These are phyloP conservation scores for Tenebrio molitor DNA, from an alignment of 1,140 invertebrate species.

Conservation along the genomic window DNA sequence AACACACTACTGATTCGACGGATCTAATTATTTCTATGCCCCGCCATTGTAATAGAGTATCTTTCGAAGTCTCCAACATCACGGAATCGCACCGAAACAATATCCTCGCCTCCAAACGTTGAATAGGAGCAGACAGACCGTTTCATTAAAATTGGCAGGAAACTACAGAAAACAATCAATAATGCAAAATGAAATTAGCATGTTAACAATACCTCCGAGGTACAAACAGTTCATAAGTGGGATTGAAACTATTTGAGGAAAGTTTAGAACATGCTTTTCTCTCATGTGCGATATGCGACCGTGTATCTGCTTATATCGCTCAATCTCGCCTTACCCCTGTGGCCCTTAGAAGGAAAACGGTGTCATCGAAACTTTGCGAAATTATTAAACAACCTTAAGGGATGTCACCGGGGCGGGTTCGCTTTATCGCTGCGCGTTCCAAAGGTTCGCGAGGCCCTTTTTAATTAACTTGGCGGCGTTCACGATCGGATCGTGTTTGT, in stretches of 20 bases:
- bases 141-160: conserved; percentile 33
- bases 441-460: conserved; percentile 1
- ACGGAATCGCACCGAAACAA: conserved; percentile 11
- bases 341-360: conserved; percentile 41
- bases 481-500: background rate
- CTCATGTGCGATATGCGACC: conserved; percentile 33
- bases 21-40: conserved; percentile 34
- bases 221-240: conserved; percentile 48
- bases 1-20: conserved; percentile 10
- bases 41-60: conserved; percentile 8
- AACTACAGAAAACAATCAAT: conserved; percentile 44
- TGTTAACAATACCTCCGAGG: conserved; percentile 51
- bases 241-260: conserved; percentile 26
- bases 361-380: conserved; percentile 44
- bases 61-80: conserved; percentile 5
- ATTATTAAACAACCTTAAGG: conserved; percentile 42
- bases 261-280: conserved; percentile 34
- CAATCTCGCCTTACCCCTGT: conserved; percentile 21
- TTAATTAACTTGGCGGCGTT: conserved; percentile 12
- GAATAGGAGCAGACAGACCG: background rate
- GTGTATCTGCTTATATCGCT: conserved; percentile 40
- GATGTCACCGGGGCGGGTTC: conserved; percentile 15
- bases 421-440: background rate
- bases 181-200: conserved; percentile 51
- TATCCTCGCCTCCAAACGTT: conserved; percentile 17